Evolutionary conservation across 2,888 invertebrate genomes (phyloP), one percentile per base, ranked within the genome.

Genomic region (Melieria omissa): DNA sequence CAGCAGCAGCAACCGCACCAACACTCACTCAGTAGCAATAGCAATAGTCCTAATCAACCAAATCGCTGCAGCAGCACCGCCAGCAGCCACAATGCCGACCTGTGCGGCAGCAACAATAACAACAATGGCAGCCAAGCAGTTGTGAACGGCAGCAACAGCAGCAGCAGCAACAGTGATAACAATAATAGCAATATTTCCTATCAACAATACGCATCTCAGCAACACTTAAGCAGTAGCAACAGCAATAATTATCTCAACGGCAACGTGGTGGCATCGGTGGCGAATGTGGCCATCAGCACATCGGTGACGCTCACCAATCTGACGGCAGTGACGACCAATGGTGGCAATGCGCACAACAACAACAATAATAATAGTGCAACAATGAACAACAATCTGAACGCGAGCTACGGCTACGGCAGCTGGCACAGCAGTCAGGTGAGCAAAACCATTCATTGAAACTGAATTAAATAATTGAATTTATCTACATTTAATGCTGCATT

Each of bases 341-440:
- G 73, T 49, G 72, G 68, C 9, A 75, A 63, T 66, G 76, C 73
- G 69, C 77, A 68, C 69, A 77, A 63, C 63, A 78, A 46, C 54
- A 78, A 64, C 65, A 77, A 72, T 75, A 78, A 73, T 65, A 78
- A 73, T 73, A 78, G 74, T 57, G 64, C 71, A 46, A 73, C 73
- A 74, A 74, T 68, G 55, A 72, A 66, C 71, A 75, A 71, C 68
- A 77, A 71, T 64, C 71, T 73, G 60, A 76, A 78, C 75, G 73
- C 77, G 75, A 74, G 78, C 74, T 85, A 86, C 73, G 82, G 81
- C 77, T 86, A 85, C 79, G 85, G 47, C 79, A 85, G 65, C 78
- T 87, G 87, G 87, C 87, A 84, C 73, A 85, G 81, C 79, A 83
- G 83, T 80, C 87, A 87, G 86, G 87, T 86, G 77, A 86, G 85